Evolutionary conservation across 2,888 invertebrate genomes (phyloP).

Genomic region (Melanostoma scalare): DNA sequence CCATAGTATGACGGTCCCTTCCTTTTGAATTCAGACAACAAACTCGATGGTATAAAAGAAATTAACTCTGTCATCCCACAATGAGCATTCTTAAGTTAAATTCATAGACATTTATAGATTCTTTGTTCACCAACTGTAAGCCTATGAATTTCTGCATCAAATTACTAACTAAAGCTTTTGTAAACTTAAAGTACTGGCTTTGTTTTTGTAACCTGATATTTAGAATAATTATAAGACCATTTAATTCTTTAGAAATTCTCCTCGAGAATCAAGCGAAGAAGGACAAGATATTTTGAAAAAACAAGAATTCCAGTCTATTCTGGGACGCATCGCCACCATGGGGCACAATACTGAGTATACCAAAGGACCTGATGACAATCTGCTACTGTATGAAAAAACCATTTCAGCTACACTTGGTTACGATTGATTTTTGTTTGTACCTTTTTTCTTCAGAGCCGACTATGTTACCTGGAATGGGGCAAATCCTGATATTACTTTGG

Average conservation of each 20-base stretch:
- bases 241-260: conserved; percentile 75
- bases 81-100: neutral
- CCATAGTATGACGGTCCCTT: too few species aligned
- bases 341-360: conserved; percentile 89
- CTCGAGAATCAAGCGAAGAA: conserved; percentile 75
- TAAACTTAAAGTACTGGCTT: conserved; percentile 7
- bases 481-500: conserved; percentile 85
- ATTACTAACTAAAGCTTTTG: conserved; percentile 19
- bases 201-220: neutral
- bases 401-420: neutral
- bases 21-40: too few species aligned
- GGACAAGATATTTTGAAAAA: conserved; percentile 73
- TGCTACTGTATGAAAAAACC: conserved; percentile 87
- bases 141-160: conserved; percentile 36
- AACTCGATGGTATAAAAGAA: too few species aligned
- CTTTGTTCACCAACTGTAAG: conserved; percentile 3
- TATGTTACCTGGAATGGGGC: conserved; percentile 93
- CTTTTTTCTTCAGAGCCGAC: conserved; percentile 85
- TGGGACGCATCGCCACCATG: conserved; percentile 81
- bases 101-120: neutral
- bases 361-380: conserved; percentile 90
- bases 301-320: conserved; percentile 79
- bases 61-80: too few species aligned
- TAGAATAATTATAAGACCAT: conserved; percentile 20
- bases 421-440: neutral